phyloP scores from a whole-genome alignment of 2,113 vertebrate species.

The Ciconia boyciana region DNA sequence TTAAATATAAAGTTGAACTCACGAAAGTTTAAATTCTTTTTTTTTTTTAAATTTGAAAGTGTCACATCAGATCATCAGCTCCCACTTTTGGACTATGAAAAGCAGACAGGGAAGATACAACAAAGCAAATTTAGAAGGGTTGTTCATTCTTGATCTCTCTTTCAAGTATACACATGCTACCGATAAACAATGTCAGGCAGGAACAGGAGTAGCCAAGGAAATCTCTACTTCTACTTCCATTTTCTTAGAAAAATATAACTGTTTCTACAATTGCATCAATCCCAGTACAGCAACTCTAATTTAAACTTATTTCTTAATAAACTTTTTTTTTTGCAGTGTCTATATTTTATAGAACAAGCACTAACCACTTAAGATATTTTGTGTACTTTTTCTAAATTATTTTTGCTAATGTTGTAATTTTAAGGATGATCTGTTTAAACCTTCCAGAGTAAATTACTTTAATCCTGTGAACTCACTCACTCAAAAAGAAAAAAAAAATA shows the following conservation, averaged over 20 bases:
- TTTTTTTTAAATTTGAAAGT: background rate
- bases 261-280: background rate
- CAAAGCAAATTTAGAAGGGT: background rate
- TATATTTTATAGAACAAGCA: background rate
- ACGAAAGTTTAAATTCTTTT: background rate
- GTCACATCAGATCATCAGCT: background rate
- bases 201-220: background rate
- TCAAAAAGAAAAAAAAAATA: background rate
- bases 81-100: background rate
- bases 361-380: background rate
- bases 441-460: background rate
- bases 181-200: background rate
- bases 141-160: background rate
- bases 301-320: background rate
- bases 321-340: background rate
- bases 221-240: background rate
- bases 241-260: background rate
- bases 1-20: background rate
- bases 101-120: background rate
- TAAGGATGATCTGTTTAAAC: conserved; percentile 52
- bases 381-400: background rate
- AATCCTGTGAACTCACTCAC: background rate
- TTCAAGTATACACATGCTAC: background rate
- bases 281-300: background rate
- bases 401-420: background rate